A percentile compares a stretch with the other conserved stretches of the same genome.
phyloP scores from a whole-genome alignment of 2,113 vertebrate species.

The Hypomesus transpacificus region DNA sequence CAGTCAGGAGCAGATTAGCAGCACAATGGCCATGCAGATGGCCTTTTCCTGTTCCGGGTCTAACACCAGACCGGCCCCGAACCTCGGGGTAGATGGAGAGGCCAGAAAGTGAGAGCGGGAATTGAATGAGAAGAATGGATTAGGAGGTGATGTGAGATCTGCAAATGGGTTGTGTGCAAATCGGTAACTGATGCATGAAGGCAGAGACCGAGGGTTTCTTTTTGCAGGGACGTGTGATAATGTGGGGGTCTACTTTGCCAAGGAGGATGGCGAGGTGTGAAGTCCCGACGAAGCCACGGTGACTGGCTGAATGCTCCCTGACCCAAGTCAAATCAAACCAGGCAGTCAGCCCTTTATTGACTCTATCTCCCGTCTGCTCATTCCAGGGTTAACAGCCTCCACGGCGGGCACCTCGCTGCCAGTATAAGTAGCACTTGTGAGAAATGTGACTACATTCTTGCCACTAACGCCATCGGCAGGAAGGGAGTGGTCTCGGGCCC shows the following conservation, averaged over 20 bases:
- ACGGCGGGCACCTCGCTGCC: constrained; percentile 2
- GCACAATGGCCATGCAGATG: constrained; percentile 62
- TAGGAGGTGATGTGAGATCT: too few species aligned
- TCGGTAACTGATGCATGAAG: neutral
- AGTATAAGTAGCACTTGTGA: constrained; percentile 35
- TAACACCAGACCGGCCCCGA: constrained; percentile 13
- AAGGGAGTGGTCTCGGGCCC: constrained; percentile 18
- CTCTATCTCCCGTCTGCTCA: neutral
- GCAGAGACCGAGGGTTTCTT: too few species aligned
- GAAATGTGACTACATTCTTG: constrained; percentile 40
- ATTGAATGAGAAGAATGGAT: neutral
- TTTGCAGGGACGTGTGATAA: too few species aligned
- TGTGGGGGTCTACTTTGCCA: too few species aligned
- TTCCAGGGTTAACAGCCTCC: constrained; percentile 13
- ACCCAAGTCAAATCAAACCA: too few species aligned
- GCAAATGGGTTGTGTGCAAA: neutral
- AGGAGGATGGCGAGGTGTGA: too few species aligned
- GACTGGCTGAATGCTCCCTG: too few species aligned
- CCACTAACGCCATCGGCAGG: constrained; percentile 36
- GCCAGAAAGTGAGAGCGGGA: constrained; percentile 29
- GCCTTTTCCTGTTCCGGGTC: constrained; percentile 37
- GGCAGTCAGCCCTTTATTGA: too few species aligned
- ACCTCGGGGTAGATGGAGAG: constrained; percentile 35
- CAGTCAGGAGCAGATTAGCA: constrained; percentile 51
- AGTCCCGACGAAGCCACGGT: too few species aligned